phyloP scores from a whole-genome alignment of 2,888 invertebrate genomes.

The Pseudoips prasinana region DNA sequence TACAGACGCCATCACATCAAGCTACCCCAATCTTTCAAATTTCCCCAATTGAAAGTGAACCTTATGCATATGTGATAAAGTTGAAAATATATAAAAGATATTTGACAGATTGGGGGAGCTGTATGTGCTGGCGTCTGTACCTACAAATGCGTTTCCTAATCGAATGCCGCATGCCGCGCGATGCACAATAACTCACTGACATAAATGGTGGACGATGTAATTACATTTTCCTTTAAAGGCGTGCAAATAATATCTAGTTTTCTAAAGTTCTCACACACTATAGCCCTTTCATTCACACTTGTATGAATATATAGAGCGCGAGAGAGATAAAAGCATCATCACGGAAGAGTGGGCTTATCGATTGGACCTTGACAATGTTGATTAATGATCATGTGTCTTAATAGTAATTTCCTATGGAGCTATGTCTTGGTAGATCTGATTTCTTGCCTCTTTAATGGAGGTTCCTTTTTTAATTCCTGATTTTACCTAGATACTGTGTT shows the following conservation, averaged over 20 bases:
- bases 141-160: constrained; percentile 42
- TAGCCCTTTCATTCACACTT: constrained; percentile 30
- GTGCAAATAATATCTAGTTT: constrained; percentile 40
- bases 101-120: too few relatives aligned
- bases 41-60: too few relatives aligned
- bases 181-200: constrained; percentile 35
- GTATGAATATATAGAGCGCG: constrained; percentile 13
- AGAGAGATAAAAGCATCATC: constrained; percentile 37
- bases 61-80: too few relatives aligned
- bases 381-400: constrained; percentile 41
- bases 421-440: constrained; percentile 16
- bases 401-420: constrained; percentile 27
- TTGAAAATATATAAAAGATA: too few relatives aligned
- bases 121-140: constrained; percentile 11
- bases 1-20: too few relatives aligned
- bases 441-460: constrained; percentile 2
- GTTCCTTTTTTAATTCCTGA: constrained; percentile 3
- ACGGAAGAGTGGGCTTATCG: constrained; percentile 46
- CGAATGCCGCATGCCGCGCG: constrained; percentile 35
- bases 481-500: too few relatives aligned
- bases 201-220: constrained; percentile 39
- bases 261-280: constrained; percentile 37
- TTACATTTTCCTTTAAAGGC: constrained; percentile 53
- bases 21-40: too few relatives aligned
- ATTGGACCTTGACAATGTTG: constrained; percentile 45